Evolutionary conservation across 1,140 invertebrate genomes (phyloP).

Genomic region (Ceratosolen fusciceps): DNA sequence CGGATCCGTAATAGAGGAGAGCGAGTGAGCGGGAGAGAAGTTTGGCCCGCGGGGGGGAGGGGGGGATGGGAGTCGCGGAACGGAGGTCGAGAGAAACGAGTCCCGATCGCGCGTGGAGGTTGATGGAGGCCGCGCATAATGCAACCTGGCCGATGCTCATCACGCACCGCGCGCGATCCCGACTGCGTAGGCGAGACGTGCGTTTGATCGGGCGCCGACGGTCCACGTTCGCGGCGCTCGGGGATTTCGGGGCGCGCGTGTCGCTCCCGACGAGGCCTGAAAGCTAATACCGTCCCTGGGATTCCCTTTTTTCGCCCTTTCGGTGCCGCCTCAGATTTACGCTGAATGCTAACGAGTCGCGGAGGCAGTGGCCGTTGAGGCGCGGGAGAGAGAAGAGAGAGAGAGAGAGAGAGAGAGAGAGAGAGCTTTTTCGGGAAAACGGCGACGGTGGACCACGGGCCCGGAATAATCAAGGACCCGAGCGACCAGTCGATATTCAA

Average conservation of each 20-base stretch:
- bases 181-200: slow-evolving; percentile 65
- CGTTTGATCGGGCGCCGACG: slow-evolving; percentile 64
- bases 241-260: slow-evolving; percentile 8
- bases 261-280: neutral
- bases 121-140: slow-evolving; percentile 53
- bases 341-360: slow-evolving; percentile 5
- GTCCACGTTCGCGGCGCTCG: slow-evolving; percentile 47
- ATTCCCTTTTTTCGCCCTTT: neutral
- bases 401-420: no score
- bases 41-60: no score
- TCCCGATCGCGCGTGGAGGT: no score
- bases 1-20: no score
- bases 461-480: neutral
- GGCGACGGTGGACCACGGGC: neutral
- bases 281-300: slow-evolving; percentile 5
- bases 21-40: no score
- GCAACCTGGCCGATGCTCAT: slow-evolving; percentile 63
- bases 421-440: neutral
- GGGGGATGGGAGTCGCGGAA: no score
- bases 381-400: no score
- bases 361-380: no score
- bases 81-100: no score
- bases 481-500: no score
- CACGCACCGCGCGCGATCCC: slow-evolving; percentile 60
- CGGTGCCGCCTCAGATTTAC: neutral